Base-by-base conservation (phyloP, 2,888 invertebrate species). In the Formica aserva region DNA sequence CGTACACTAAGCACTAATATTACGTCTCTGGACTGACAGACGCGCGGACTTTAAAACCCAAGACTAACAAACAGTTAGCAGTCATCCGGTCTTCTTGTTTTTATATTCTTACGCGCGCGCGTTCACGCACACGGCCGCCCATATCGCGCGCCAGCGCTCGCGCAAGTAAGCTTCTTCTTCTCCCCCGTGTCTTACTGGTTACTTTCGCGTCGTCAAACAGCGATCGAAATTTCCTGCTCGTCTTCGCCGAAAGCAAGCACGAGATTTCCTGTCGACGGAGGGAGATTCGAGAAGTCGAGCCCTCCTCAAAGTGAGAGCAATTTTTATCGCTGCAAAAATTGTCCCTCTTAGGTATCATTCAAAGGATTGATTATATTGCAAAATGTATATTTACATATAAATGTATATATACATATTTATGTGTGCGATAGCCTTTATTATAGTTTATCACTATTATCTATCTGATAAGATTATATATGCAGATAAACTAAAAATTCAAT, bases 1-100 rank as follows among this genome's bases (percentile, higher is more conserved):
- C 41, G 3, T 92, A 92, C 91, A 92, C 92, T 91, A 92, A 93
- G 92, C 94, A 94, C 94, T 94, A 94, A 94, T 94, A 94, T 94
- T 94, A 94, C 94, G 94, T 94, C 94, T 93, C 93, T 88, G 91
- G 91, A 92, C 94, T 94, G 94, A 94, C 94, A 94, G 94, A 94
- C 94, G 94, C 92, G 93, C 94, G 93, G 94, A 94, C 94, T 94
- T 94, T 94, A 94, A 95, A 95, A 93, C 92, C 93, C 92, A 95
- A 95, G 93, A 94, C 94, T 94, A 95, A 95, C 94, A 95, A 95
- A 95, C 94, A 94, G 93, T 93, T 92, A 91, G 93, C 94, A 94
- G 94, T 94, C 94, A 95, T 94, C 94, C 94, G 94, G 94, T 94
- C 94, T 94, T 91, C 94, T 92, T 93, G 94, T 94, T 94, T 94